Evolutionary conservation across 2,888 invertebrate species (phyloP).

Genomic region (Drosophila monieri): DNA sequence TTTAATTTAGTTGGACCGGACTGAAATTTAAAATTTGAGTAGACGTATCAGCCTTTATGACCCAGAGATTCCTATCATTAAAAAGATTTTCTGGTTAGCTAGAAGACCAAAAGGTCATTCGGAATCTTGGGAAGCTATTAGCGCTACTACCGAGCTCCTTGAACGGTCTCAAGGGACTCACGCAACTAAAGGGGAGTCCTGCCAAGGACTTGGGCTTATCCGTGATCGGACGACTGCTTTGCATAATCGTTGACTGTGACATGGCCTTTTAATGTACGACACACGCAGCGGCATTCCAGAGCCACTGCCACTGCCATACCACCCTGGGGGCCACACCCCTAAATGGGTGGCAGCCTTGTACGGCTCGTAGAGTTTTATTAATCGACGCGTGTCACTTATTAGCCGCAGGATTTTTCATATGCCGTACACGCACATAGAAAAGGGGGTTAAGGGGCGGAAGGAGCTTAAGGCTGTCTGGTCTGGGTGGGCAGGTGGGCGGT

Average conservation of each 20-base stretch:
- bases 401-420: constrained; percentile 73
- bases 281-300: constrained; percentile 42
- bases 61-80: background rate
- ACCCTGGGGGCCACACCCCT: constrained; percentile 13
- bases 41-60: background rate
- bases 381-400: constrained; percentile 77
- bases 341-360: constrained; percentile 36
- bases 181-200: constrained; percentile 24
- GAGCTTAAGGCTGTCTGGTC: constrained; percentile 1
- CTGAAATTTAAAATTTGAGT: background rate
- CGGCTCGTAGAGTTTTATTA: constrained; percentile 61
- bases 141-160: background rate
- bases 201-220: constrained; percentile 37
- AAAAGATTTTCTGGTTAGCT: constrained; percentile 2
- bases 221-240: constrained; percentile 57
- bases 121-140: constrained; percentile 16
- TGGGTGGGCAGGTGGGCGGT: constrained; percentile 27
- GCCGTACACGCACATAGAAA: constrained; percentile 54
- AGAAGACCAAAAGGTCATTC: constrained; percentile 6
- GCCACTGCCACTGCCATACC: background rate
- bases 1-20: background rate
- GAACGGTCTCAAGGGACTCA: constrained; percentile 22
- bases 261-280: constrained; percentile 62
- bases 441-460: constrained; percentile 4
- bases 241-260: constrained; percentile 68